Evolutionary conservation across 2,888 invertebrate species (phyloP), one percentile per base, ranked within the genome.

Genomic region (Ochlodes sylvanus): DNA sequence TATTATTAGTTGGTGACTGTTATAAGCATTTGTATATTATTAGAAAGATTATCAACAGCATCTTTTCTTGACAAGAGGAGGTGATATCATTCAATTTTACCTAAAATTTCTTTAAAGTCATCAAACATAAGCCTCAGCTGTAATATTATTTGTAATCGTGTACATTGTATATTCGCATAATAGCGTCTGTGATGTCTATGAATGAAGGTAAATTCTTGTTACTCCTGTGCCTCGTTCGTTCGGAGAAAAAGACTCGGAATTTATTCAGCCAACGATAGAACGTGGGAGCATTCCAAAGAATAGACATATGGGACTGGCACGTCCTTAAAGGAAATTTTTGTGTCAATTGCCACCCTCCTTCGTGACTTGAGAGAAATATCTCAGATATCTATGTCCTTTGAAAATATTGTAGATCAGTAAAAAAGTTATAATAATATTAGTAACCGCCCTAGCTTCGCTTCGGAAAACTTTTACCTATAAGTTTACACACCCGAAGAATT

Each of bases 211-310:
- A 44, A 44, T 60, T 27, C 7, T 1, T n/a, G n/a, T 60, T 44
- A 60, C 27, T 32, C 15, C 2, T 32, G 17, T 42, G 27, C 44
- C 44, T 38, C 41, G 15, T 19, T 41, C 52, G 52, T 52, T 34
- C 42, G 27, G 50, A 60, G 60, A 66, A 60, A 52, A 65, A 27
- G 50, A 42, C 27, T 6, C 27, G 15, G 65, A 58, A 65, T 58
- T 65, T 64, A 56, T 65, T 32, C 32, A 58, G 58, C 65, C 44
- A 65, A 65, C 58, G 52, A 14, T 41, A 41, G 52, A 27, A 65
- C 65, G 65, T 65, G 65, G 41, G 50, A 15, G 50, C 58, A 58
- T 65, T 65, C 15, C 65, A 58, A 41, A 65, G 58, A 50, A 50
- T 50, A 19, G 50, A 50, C 50, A 65, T 58, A 58, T 38, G 58